These are phyloP conservation scores for Xenopus petersii DNA, from an alignment of 2,797 vertebrate species.

Conservation along the genomic window DNA sequence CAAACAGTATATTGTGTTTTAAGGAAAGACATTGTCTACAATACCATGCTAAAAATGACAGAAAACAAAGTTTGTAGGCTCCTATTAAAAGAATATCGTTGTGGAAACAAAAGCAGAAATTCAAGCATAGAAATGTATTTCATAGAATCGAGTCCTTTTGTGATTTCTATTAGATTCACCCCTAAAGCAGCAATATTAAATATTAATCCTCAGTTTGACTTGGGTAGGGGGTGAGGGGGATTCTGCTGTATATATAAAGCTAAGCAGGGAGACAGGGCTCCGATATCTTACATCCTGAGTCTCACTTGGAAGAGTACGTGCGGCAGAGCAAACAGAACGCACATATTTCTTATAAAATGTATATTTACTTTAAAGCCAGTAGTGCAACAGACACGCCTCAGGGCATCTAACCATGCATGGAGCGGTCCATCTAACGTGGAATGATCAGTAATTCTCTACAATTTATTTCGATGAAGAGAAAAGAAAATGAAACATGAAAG, in stretches of 20 bases:
- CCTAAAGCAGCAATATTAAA: constrained; percentile 44
- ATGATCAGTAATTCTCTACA: constrained; percentile 41
- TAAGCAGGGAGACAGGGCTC: constrained; percentile 45
- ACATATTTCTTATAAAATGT: constrained; percentile 40
- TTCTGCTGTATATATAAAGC: constrained; percentile 46
- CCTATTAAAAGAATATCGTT: constrained; percentile 31
- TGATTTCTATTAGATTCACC: constrained; percentile 26
- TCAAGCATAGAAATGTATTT: constrained; percentile 47
- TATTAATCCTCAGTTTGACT: constrained; percentile 34
- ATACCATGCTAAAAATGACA: constrained; percentile 30
- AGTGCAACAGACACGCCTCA: constrained; percentile 42
- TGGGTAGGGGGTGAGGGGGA: constrained; percentile 1
- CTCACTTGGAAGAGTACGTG: constrained; percentile 41
- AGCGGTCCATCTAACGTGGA: constrained; percentile 41
- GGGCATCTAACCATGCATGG: constrained; percentile 47
- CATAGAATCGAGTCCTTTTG: constrained; percentile 28
- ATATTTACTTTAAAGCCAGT: constrained; percentile 48
- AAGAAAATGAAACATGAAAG: neutral
- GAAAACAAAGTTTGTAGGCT: constrained; percentile 1
- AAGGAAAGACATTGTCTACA: constrained; percentile 33
- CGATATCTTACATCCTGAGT: constrained; percentile 37
- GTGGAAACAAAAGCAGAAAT: constrained; percentile 31
- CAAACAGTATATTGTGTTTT: constrained; percentile 25
- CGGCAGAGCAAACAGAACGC: constrained; percentile 42
- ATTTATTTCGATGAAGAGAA: constrained; percentile 30